These are phyloP conservation scores for Pachymerium ferrugineum DNA, from an alignment of 2,888 invertebrate genomes.

Conservation along the genomic window DNA sequence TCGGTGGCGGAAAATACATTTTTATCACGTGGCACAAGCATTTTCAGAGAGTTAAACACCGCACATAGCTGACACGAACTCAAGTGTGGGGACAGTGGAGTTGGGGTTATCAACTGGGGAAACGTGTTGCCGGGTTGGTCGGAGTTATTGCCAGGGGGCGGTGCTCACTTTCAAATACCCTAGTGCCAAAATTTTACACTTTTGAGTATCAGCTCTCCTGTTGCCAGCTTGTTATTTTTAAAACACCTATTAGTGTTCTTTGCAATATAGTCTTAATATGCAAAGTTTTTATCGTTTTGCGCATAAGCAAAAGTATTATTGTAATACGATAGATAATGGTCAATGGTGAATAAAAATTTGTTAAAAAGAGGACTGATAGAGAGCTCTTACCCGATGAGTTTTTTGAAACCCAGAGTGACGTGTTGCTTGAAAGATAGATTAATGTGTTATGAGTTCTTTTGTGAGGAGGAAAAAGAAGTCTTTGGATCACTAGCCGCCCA, in stretches of 20 bases:
- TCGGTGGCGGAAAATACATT: conserved; percentile 28
- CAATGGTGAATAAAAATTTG: no score
- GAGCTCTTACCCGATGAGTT: no score
- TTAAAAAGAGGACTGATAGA: no score
- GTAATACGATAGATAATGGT: no score
- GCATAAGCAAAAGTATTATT: no score
- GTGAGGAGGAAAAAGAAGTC: neutral
- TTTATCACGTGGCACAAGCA: conserved; percentile 1
- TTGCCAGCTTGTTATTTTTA: no score
- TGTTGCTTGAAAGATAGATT: neutral
- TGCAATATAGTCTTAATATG: no score
- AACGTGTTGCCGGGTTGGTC: conserved; percentile 7
- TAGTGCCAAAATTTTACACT: neutral
- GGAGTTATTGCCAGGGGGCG: neutral
- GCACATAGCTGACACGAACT: neutral
- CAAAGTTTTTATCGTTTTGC: no score
- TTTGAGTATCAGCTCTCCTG: no score
- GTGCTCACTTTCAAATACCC: neutral
- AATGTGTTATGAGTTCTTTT: neutral
- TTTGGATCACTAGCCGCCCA: conserved; percentile 9
- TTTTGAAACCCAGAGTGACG: no score
- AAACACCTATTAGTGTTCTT: no score
- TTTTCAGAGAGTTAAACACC: neutral
- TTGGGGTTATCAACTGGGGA: conserved; percentile 3
- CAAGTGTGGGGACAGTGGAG: neutral